phyloP scores from a whole-genome alignment of 2,113 vertebrate genomes.

The Brienomyrus longianalis region DNA sequence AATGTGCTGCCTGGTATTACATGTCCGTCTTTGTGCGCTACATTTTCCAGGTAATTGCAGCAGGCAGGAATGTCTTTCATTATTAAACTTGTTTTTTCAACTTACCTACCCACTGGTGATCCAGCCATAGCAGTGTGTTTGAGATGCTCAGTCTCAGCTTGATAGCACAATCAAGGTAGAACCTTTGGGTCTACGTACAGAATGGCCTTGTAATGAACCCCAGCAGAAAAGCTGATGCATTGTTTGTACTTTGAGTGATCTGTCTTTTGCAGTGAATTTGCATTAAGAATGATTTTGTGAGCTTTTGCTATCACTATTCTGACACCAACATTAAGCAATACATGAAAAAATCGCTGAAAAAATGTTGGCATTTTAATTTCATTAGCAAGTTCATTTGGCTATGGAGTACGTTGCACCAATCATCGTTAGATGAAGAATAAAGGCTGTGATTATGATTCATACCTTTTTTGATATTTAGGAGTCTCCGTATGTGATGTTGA shows the following conservation, averaged over 20 bases:
- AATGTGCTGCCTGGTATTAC: neutral
- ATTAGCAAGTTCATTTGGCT: neutral
- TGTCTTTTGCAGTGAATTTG: neutral
- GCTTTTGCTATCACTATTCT: neutral
- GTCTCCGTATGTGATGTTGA: conserved; percentile 95
- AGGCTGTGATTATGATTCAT: neutral
- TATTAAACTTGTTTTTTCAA: neutral
- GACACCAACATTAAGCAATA: neutral
- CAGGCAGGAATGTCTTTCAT: neutral
- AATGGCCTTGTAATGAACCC: neutral
- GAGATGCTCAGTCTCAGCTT: conserved; percentile 42
- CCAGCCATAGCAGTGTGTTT: conserved; percentile 38
- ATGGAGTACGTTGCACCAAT: neutral
- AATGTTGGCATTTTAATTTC: neutral
- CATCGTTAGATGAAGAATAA: neutral
- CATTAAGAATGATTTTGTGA: neutral
- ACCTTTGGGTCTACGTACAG: neutral
- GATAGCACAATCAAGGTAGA: conserved; percentile 12
- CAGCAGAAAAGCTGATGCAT: neutral
- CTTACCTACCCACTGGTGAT: conserved; percentile 43
- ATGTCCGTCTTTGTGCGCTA: neutral
- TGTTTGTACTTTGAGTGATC: neutral
- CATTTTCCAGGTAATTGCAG: neutral
- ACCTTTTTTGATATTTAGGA: conserved; percentile 59
- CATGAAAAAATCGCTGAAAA: neutral